Conservation (phyloP, 1,140 invertebrate species). For the Wiebesia pumilae region DNA sequence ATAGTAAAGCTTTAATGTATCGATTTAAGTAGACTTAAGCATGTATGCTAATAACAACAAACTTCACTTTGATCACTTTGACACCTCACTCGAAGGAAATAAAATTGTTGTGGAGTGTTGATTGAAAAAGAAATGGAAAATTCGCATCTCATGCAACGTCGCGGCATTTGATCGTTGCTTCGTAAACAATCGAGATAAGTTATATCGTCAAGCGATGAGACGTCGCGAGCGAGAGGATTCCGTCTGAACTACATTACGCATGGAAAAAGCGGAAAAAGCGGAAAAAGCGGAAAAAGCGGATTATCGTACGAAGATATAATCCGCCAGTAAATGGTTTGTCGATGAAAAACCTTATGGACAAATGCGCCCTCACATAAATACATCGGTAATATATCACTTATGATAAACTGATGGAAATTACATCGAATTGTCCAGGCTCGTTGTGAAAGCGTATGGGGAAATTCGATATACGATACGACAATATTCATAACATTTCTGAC, state of each 20-base stretch:
- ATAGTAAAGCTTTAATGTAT: too few species aligned
- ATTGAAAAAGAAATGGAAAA: neutral
- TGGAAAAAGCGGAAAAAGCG: neutral
- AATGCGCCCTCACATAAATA: conserved; percentile 31
- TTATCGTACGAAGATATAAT: conserved; percentile 47
- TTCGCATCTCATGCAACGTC: neutral
- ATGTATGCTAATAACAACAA: too few species aligned
- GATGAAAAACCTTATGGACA: conserved; percentile 23
- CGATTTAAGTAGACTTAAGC: too few species aligned
- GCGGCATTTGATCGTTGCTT: neutral
- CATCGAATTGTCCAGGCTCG: conserved; percentile 15
- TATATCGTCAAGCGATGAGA: neutral
- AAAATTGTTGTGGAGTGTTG: neutral
- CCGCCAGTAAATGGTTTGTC: neutral
- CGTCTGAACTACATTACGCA: too few species aligned
- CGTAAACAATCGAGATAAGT: neutral
- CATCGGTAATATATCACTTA: conserved; percentile 48
- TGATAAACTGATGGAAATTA: conserved; percentile 51
- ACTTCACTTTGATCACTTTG: too few species aligned
- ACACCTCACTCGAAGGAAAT: too few species aligned
- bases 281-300: conserved; percentile 20
- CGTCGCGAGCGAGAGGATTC: neutral
- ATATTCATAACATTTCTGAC: conserved; percentile 49
- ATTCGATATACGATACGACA: conserved; percentile 41
- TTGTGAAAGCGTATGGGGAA: neutral